These are phyloP conservation scores for Porites rus DNA, from an alignment of 92 coral and sea anemone species.

Conservation along the genomic window DNA sequence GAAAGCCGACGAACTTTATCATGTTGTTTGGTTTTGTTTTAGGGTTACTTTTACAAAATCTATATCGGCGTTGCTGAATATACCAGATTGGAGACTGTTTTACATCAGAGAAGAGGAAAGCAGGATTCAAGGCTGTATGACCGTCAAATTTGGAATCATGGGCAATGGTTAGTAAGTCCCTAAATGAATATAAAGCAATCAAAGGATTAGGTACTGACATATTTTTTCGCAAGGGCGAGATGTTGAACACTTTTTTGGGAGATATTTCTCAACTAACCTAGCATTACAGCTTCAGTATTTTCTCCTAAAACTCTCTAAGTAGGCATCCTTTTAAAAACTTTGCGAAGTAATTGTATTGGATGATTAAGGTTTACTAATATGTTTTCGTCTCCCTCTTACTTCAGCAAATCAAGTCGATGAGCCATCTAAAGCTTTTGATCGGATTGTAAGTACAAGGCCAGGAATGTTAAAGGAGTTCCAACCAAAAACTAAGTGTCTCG, in stretches of 20 bases:
- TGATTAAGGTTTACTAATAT: neutral
- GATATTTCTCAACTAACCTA: too few relatives aligned
- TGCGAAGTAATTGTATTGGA: too few relatives aligned
- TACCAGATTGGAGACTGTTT: conserved; percentile 75
- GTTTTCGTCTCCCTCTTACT: neutral
- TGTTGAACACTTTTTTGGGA: too few relatives aligned
- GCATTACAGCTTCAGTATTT: too few relatives aligned
- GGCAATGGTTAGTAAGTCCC: conserved; percentile 50
- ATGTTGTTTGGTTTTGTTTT: neutral
- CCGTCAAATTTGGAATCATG: conserved; percentile 69
- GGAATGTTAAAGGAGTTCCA: conserved; percentile 14
- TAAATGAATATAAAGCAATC: too few relatives aligned
- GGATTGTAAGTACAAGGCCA: conserved; percentile 3
- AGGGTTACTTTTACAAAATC: conserved; percentile 54
- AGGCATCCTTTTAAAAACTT: too few relatives aligned
- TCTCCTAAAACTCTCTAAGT: too few relatives aligned
- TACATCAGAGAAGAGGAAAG: conserved; percentile 52
- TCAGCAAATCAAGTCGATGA: conserved; percentile 22
- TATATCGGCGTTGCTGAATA: conserved; percentile 51
- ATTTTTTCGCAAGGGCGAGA: too few relatives aligned
- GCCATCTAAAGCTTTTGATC: conserved; percentile 26
- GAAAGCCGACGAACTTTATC: neutral
- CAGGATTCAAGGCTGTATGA: conserved; percentile 48
- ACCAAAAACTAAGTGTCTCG: conserved; percentile 15
- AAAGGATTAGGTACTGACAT: too few relatives aligned